Evolutionary conservation across 30 jellyfish, hydroid and myxozoan genomes (phyloP).

Genomic region (Aurelia aurita complex sp. Pacific): DNA sequence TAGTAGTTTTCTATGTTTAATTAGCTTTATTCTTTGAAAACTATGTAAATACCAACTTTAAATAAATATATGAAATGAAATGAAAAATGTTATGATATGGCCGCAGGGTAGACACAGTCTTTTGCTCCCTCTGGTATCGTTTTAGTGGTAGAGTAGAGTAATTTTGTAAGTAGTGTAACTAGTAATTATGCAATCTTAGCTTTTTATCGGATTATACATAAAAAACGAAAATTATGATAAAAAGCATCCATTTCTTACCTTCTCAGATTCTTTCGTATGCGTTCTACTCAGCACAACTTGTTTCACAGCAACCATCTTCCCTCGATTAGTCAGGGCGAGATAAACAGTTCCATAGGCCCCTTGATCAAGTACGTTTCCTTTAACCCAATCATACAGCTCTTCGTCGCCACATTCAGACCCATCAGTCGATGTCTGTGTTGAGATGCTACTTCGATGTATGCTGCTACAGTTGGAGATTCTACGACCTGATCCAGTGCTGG

Average conservation of each 20-base stretch:
- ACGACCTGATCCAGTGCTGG: conserved; percentile 28
- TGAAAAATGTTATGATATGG: too few relatives aligned
- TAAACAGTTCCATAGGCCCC: conserved; percentile 86
- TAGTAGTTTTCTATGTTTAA: too few relatives aligned
- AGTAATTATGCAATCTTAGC: too few relatives aligned
- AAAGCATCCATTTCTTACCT: conserved; percentile 24
- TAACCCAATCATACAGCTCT: conserved; percentile 54
- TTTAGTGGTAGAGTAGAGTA: too few relatives aligned
- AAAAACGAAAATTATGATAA: neutral
- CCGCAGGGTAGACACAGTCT: too few relatives aligned
- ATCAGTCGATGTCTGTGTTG: conserved; percentile 57
- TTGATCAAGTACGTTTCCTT: conserved; percentile 54
- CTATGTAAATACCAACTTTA: too few relatives aligned
- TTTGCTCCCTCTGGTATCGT: too few relatives aligned
- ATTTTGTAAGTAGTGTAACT: too few relatives aligned
- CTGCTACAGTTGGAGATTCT: conserved; percentile 18
- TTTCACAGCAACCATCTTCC: conserved; percentile 89
- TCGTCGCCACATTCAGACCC: conserved; percentile 64
- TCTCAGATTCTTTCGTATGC: conserved; percentile 54
- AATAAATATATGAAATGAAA: too few relatives aligned
- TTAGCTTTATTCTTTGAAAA: too few relatives aligned
- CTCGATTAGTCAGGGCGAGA: conserved; percentile 79
- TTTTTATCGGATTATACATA: neutral
- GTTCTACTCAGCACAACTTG: conserved; percentile 67
- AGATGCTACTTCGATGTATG: conserved; percentile 41